phyloP scores from a whole-genome alignment of 1,140 invertebrate genomes.

The Pachypsylla venusta region DNA sequence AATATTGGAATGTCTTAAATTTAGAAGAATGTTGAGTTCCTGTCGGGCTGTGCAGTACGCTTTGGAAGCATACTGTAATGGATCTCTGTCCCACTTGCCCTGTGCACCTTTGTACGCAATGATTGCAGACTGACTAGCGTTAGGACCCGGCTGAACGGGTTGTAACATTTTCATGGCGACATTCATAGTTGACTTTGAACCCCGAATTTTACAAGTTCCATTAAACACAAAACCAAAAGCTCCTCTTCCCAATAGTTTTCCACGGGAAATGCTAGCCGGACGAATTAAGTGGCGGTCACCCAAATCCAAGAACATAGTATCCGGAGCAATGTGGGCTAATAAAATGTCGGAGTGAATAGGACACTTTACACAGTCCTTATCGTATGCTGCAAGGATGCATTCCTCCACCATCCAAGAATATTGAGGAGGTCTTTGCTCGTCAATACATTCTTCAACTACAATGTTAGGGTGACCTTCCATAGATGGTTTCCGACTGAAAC shows the following conservation, averaged over 20 bases:
- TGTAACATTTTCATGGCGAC: conserved; percentile 94
- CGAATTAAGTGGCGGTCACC: conserved; percentile 61
- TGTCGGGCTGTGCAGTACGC: conserved; percentile 90
- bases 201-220: conserved; percentile 48
- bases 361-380: conserved; percentile 50
- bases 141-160: conserved; percentile 72
- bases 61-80: conserved; percentile 76
- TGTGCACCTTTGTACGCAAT: conserved; percentile 69
- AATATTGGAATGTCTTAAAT: conserved; percentile 77
- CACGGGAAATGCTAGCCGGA: conserved; percentile 60
- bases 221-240: conserved; percentile 96
- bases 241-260: conserved; percentile 75
- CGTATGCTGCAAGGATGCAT: conserved; percentile 77
- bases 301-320: conserved; percentile 78
- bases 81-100: conserved; percentile 82
- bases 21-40: conserved; percentile 77
- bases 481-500: conserved; percentile 59
- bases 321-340: conserved; percentile 62
- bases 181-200: conserved; percentile 40
- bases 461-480: conserved; percentile 54
- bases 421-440: conserved; percentile 25
- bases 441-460: conserved; percentile 28
- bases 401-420: conserved; percentile 85
- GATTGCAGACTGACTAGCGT: conserved; percentile 51
- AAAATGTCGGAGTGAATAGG: conserved; percentile 55